Evolutionary conservation across 2,888 invertebrate genomes (phyloP).

Genomic region (Caenorhabditis sulstoni): DNA sequence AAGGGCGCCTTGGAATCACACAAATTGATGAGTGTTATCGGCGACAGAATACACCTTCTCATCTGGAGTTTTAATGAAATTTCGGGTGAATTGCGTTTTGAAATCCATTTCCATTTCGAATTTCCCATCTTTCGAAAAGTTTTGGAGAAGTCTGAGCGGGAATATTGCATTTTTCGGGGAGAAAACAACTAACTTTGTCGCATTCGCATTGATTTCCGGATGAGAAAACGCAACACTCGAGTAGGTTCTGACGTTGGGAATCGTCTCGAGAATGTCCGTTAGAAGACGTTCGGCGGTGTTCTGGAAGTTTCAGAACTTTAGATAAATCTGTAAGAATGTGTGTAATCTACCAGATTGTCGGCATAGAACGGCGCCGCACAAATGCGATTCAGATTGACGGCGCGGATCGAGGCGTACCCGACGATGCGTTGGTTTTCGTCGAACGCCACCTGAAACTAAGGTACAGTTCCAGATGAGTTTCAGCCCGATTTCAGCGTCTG

Average conservation of each 20-base stretch:
- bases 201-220: constrained; percentile 15
- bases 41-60: constrained; percentile 29
- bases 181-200: constrained; percentile 1
- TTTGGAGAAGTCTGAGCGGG: constrained; percentile 2
- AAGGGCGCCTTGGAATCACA: background rate
- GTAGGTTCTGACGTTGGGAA: constrained; percentile 20
- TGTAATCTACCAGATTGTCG: constrained; percentile 6
- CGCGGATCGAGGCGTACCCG: constrained; percentile 43
- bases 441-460: constrained; percentile 17
- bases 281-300: constrained; percentile 8
- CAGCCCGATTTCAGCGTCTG: background rate
- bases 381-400: constrained; percentile 32
- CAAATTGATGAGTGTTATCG: constrained; percentile 35
- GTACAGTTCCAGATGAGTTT: background rate
- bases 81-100: constrained; percentile 26
- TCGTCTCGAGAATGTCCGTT: background rate
- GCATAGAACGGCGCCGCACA: constrained; percentile 35
- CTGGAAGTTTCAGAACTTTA: background rate
- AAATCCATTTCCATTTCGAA: constrained; percentile 22
- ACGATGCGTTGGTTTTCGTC: constrained; percentile 18
- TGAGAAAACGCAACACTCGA: constrained; percentile 10
- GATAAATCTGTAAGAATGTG: background rate
- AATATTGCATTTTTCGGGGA: too few species aligned
- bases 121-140: background rate
- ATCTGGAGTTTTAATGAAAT: constrained; percentile 7